Conservation (phyloP, 2,888 invertebrate genomes). For the Cosmopolites sordidus region DNA sequence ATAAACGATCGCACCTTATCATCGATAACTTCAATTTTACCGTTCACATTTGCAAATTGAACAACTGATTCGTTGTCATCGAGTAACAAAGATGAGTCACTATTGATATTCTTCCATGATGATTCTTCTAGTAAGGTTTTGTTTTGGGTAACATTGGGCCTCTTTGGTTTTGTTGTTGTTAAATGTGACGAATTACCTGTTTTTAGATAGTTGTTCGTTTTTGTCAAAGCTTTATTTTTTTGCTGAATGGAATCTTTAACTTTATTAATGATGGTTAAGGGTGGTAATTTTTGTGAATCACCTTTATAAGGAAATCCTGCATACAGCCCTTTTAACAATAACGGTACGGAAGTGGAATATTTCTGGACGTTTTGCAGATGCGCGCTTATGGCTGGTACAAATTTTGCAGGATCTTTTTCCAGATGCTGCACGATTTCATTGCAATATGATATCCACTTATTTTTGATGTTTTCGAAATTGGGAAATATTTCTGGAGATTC, state of each 20-base stretch:
- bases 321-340: conserved; percentile 18
- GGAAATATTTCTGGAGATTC: background rate
- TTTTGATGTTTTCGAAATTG: conserved; percentile 10
- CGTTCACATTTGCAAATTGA: background rate
- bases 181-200: background rate
- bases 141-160: background rate
- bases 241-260: background rate
- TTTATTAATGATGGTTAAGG: conserved; percentile 12
- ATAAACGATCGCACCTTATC: too few species aligned
- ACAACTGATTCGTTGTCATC: background rate
- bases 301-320: conserved; percentile 21
- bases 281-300: conserved; percentile 10
- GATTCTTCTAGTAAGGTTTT: background rate
- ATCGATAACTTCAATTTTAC: background rate
- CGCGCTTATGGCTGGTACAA: conserved; percentile 17
- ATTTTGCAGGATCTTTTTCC: conserved; percentile 18
- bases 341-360: conserved; percentile 11
- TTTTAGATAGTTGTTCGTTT: background rate
- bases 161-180: too few species aligned
- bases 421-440: conserved; percentile 15
- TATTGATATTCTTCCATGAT: background rate
- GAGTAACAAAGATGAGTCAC: background rate
- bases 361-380: conserved; percentile 18
- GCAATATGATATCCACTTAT: conserved; percentile 19
- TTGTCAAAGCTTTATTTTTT: background rate